Evolutionary conservation across 35 echinoderm and acorn worm species (phyloP), one percentile per base, ranked within the genome.

Genomic region (Patiria miniata): DNA sequence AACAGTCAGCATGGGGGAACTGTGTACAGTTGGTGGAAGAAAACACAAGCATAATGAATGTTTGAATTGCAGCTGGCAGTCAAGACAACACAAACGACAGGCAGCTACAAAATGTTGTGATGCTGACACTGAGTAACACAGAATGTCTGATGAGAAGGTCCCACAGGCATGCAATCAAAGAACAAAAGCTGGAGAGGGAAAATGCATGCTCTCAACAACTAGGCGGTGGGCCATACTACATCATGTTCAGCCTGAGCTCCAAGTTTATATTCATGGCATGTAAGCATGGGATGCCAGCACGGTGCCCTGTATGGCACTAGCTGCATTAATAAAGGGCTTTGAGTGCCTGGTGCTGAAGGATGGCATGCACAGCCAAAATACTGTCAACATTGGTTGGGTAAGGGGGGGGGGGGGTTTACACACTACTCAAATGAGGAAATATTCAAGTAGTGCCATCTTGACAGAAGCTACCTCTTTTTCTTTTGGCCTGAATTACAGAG

Each of bases 241-340:
- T 73, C 26, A 73, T 73, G 34, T 32, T 34, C 65, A 73, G 65
- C 65, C 29, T 73, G 21, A 34, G 29, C 34, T 73, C 65, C 65
- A 73, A 73, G 65, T 36, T 73, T 73, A 73, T 73, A 73, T 73
- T 73, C 65, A 73, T 73, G 65, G 42, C 34, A 73, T 73, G 65
- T 73, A 73, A 32, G 65, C 65, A 73, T 30, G 65, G 65, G 65
- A 73, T 73, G 65, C 65, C 65, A 22, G 34, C 65, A 73, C 65
- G 4, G 42, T 73, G 65, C 65, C 65, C 65, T 73, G 65, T 73
- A 73, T 73, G 65, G 65, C 65, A 73, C 65, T 73, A 10, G 65
- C 65, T 73, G 65, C 65, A 73, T 73, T 73, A 73, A 73, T 73
- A 73, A 73, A 73, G 34, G 65, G 26, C 65, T 73, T 30, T 73